A percentile compares a stretch with the other conserved stretches of the same genome.
These are phyloP conservation scores for Mesaphorura yosii DNA, from an alignment of 1,140 invertebrate species.

Conservation along the genomic window DNA sequence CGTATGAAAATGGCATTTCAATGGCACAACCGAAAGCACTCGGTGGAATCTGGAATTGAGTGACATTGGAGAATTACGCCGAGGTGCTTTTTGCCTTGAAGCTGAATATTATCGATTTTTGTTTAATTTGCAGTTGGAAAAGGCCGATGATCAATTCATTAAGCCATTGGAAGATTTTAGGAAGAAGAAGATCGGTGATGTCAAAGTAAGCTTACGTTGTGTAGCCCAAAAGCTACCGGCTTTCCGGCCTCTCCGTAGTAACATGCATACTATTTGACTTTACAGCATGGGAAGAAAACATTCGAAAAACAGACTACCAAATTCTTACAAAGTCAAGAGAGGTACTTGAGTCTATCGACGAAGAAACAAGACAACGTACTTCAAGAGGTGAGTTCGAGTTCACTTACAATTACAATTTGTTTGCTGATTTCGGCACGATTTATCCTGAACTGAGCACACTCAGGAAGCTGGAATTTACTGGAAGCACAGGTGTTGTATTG, in stretches of 20 bases:
- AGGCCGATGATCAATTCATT: constrained; percentile 81
- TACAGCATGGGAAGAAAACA: constrained; percentile 85
- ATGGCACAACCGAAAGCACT: too few relatives aligned
- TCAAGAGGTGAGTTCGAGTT: constrained; percentile 67
- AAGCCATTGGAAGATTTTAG: constrained; percentile 82
- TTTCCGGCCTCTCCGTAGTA: not conserved
- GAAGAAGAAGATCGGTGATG: constrained; percentile 85
- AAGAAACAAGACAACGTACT: constrained; percentile 83
- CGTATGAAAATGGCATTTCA: too few relatives aligned
- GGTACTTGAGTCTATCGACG: constrained; percentile 83
- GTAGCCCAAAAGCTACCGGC: too few relatives aligned
- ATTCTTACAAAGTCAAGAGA: constrained; percentile 89
- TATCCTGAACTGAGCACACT: too few relatives aligned
- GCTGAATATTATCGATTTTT: not conserved
- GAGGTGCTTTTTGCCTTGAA: too few relatives aligned
- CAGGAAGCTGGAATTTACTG: too few relatives aligned
- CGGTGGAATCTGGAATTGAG: too few relatives aligned
- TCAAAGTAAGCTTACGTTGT: constrained; percentile 53
- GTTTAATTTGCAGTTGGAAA: constrained; percentile 56
- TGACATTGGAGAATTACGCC: too few relatives aligned
- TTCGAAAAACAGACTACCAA: constrained; percentile 95
- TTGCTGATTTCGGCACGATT: constrained; percentile 65
- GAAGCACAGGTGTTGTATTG: too few relatives aligned
- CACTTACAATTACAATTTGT: not conserved
- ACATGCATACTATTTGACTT: not conserved